Evolutionary conservation across 2,888 invertebrate species (phyloP), one percentile per base, ranked within the genome.

Genomic region (Yponomeuta cagnagella): DNA sequence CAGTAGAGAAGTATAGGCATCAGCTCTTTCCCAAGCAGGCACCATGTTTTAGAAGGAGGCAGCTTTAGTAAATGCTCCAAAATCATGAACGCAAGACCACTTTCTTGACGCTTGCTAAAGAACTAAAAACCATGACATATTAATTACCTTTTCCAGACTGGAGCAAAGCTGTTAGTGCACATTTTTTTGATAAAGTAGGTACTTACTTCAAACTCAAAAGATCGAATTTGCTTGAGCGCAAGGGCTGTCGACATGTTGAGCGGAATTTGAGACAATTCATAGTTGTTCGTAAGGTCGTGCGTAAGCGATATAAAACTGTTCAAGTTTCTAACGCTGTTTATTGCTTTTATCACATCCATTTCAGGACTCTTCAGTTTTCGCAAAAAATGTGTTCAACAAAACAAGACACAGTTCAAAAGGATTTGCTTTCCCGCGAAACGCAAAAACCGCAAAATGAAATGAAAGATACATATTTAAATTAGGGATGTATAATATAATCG

Each of bases 131-230:
- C 70, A 58, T 48, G 5, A n/a, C 1, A 10, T 58, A 70, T 48
- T 30, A 58, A 65, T 30, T 43, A 43, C 43, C 6, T 43, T 43
- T 37, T 2, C 43, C 43, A 1, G 9, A 8, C 5, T 8, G 43
- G 9, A 43, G 37, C 37, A 43, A 43, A 43, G 8, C 33, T 33
- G 2, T 43, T 43, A 6, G 43, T 43, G 43, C 43, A 43, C 43
- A 43, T 43, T 43, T 43, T 43, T 43, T 8, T 33, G 5, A 33
- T 4, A 4, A 33, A 33, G 2, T 33, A 33, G 5, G 70, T 67
- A 74, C 78, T 76, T 76, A 89, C 90, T 78, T 89, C 86, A 52
- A 89, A 78, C 83, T 90, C 90, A 48, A 84, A 73, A 30, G 80
- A 81, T 68, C 80, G 79, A 72, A 86, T 78, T 76, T 87, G 87